Evolutionary conservation across 2,797 vertebrate genomes (phyloP), one percentile per base, ranked within the genome.

Genomic region (Remorina albescens): DNA sequence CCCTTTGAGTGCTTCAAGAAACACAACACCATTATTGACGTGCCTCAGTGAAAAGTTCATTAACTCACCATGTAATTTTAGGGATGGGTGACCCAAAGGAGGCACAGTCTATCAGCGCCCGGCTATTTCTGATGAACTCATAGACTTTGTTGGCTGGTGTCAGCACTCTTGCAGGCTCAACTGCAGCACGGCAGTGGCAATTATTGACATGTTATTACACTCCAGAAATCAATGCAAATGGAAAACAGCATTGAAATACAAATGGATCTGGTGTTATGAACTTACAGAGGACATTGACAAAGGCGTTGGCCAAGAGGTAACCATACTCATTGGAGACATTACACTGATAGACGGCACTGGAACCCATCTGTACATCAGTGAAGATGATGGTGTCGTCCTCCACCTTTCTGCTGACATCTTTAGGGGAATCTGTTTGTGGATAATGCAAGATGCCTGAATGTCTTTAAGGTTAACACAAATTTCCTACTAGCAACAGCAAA

Each of bases 81-180:
- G 98, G 98, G 61, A 96, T 92, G 80, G 98, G 98, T 39, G 98
- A 99, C n/a, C 98, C 98, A 81, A 99, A 99, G 79, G 94, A 96
- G 46, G 92, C 88, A 71, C 98, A 99, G 70, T 98, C 95, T 25
- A 99, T 80, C 26, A 96, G 61, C 9, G 96, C 97, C 0, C 85
- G 93, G 53, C 91, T 95, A 71, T 98, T 96, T 80, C 88, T 91
- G 7, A 99, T 98, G 81, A 99, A 95, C 92, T 98, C 96, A 87
- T 98, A 98, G 13, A 98, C 86, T 76, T 94, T 95, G 89, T 97
- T 93, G 78, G 91, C 58, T 13, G 89, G 78, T 23, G 96, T 97
- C 73, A 99, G 95, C 85, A 99, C 96, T 92, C 97, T 95, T 34
- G 98, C 98, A 0, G 96, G 92, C 79, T 98, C 98, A 32, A 97